phyloP scores from a whole-genome alignment of 2,113 vertebrate species.

The Cricetomys ansorgei region DNA sequence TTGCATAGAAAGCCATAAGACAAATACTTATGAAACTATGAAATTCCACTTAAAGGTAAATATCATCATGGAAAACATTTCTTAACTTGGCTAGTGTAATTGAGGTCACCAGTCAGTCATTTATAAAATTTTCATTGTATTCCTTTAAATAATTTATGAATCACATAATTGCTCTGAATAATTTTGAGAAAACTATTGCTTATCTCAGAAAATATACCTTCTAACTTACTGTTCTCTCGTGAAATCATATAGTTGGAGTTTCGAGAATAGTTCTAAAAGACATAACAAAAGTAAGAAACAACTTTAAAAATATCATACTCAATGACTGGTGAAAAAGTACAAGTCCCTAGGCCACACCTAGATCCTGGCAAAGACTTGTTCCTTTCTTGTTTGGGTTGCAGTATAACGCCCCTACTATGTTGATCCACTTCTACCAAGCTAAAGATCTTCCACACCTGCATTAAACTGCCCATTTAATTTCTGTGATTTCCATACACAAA shows the following conservation, averaged over 20 bases:
- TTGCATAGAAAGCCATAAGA: slow-evolving; percentile 22
- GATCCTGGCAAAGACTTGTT: too few relatives aligned
- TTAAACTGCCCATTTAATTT: neutral
- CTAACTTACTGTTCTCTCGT: neutral
- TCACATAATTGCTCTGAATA: slow-evolving; percentile 44
- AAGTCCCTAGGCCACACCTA: too few relatives aligned
- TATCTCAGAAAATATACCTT: slow-evolving; percentile 10
- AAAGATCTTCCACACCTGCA: neutral
- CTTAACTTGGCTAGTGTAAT: slow-evolving; percentile 1
- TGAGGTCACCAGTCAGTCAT: neutral
- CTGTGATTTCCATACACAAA: neutral
- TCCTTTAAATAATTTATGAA: slow-evolving; percentile 65
- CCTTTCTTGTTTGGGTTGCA: neutral
- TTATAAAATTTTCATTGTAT: slow-evolving; percentile 47
- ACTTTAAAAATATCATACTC: too few relatives aligned
- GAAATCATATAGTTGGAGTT: slow-evolving; percentile 17
- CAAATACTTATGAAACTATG: neutral
- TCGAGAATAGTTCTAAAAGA: neutral
- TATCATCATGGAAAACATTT: slow-evolving; percentile 34
- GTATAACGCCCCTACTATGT: neutral
- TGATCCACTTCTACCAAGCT: neutral
- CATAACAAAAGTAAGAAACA: neutral
- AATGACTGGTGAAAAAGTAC: neutral
- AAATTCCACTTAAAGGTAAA: slow-evolving; percentile 54
- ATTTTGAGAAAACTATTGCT: slow-evolving; percentile 29